Base-by-base conservation (phyloP, 2,113 vertebrate genomes). In the Phycodurus eques region DNA sequence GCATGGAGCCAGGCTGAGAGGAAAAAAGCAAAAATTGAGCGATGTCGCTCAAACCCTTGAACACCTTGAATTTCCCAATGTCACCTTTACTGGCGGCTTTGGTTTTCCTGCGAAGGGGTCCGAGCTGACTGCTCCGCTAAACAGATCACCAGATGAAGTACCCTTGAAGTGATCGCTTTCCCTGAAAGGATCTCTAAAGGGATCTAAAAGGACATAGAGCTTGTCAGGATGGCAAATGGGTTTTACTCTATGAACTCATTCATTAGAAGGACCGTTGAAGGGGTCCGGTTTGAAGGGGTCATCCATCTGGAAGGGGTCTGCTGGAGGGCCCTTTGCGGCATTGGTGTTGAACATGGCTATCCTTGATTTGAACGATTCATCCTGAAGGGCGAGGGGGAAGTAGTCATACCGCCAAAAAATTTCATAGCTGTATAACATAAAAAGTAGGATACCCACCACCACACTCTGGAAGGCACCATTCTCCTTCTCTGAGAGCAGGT, bases 181-280 rank as follows among this genome's bases (percentile, higher is more conserved):
- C 89, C 94, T 96, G 83, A 99, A 99, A 0, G 97, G 96, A 86
- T 99, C 97, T 7, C 91, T 94, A 69, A 99, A 99, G 0, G 96
- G 95, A 90, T 99, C 98, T 96, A 74, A n/a, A 64, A 59, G 10
- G 31, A 9, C 63, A 72, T 43, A 39, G 2, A 27, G 33, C 67
- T 17, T 15, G 27, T 73, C 22, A 70, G 51, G 63, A 53, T 13
- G 39, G 17, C 5, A 19, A 35, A 86, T 8, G 14, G 22, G 43
- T 17, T 47, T 54, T 11, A 19, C 5, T 54, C 49, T 12, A 13
- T 13, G 12, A 67, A 22, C 33, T n/a, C 31, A 42, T 59, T 59
- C 13, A 5, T 27, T n/a, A 59, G 5, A n/a, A 91, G 33, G 33
- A 93, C 97, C 97, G 88, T 93, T 94, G 81, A 98, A 96, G 0